A percentile compares a stretch with the other conserved stretches of the same genome.
Evolutionary conservation across 2,797 vertebrate species (phyloP).

Genomic region (Potorous gilbertii): DNA sequence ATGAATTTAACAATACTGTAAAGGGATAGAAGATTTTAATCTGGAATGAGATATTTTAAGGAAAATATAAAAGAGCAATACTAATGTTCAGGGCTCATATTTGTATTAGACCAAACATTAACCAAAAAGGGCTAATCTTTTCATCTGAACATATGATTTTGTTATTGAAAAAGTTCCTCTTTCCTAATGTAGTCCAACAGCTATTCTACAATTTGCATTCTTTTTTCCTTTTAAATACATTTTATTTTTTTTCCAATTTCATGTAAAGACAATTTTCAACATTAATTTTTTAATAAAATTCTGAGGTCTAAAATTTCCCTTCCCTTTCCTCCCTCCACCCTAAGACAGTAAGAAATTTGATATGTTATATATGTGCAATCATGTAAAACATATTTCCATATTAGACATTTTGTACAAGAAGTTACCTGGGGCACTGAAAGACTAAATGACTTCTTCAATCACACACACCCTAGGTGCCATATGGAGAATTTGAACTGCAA

Average conservation of each 20-base stretch:
- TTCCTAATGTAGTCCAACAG: background rate
- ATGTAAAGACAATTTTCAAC: background rate
- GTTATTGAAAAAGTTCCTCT: background rate
- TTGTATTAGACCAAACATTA: background rate
- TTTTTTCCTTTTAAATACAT: background rate
- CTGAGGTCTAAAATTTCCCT: background rate
- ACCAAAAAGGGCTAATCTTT: background rate
- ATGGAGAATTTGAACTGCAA: background rate
- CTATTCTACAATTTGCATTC: background rate
- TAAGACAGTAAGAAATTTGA: background rate
- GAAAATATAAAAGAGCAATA: background rate
- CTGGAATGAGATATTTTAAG: background rate
- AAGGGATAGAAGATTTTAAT: background rate
- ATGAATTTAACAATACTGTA: background rate
- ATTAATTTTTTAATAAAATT: background rate
- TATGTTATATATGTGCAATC: background rate
- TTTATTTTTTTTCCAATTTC: background rate
- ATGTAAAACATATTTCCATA: background rate
- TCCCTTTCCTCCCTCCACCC: background rate
- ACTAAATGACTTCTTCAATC: background rate
- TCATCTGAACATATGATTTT: background rate
- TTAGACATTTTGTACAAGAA: background rate
- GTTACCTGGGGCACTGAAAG: background rate
- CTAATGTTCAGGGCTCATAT: background rate
- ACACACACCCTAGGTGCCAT: background rate